Base-by-base conservation (phyloP, 2,113 vertebrate species). In the Trogon surrucura region DNA sequence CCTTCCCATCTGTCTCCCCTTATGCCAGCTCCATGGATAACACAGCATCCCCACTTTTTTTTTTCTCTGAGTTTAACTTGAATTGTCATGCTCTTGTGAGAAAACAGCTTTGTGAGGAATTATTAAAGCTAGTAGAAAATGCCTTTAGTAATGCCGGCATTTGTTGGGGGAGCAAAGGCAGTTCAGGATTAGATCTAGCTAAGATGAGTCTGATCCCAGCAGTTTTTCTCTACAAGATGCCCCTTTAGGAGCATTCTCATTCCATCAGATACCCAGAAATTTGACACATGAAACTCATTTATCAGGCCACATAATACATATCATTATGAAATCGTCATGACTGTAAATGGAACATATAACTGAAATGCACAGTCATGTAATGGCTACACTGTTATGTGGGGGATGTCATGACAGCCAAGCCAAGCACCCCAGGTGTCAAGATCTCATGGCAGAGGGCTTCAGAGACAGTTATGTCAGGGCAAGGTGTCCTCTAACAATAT, bases 341-440 rank as follows among this genome's bases (percentile, higher is more conserved):
- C 66, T 61, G 17, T 53, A 51, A 57, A 80, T 25, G 34, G 27
- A 87, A 48, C 22, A 45, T 45, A 32, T 10, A 23, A 9, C 4
- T 61, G 71, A 4, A 27, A 48, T 3, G 10, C 48, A 51, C 16
- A 44, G 23, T 23, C 0, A 0, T 48, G 23, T 30, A n/a, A 58
- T 32, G 14, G 30, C 19, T 78, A 8, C 12, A 7, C 13, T n/a
- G 25, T 73, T 11, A 7, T 4, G 5, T 20, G 6, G 9, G 2
- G 4, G 12, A 30, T 70, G 15, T 62, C 23, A 34, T 20, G 51
- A 45, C 29, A 88, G 32, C 22, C 54, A 58, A 50, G 26, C 2
- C 34, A 77, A 66, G 27, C 11, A 72, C 9, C 9, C 9, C 14
- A 41, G 27, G 4, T 45, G 27, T 23, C 41, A 77, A 90, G 17